phyloP scores from a whole-genome alignment of 2,797 vertebrate genomes.

The Lemur catta region DNA sequence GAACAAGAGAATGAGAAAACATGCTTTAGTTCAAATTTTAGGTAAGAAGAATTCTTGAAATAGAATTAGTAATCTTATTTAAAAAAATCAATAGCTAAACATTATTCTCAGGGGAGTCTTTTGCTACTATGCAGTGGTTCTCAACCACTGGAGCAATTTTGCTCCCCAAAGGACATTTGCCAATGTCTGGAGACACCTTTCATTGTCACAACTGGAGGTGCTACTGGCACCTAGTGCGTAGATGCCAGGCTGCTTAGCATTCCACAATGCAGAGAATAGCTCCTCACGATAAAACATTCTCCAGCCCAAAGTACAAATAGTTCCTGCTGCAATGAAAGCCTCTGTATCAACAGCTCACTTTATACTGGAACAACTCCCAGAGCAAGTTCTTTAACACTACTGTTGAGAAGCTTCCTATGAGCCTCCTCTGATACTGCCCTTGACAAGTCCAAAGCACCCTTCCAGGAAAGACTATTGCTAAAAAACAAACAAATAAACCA shows the following conservation, averaged over 20 bases:
- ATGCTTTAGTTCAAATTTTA: not conserved
- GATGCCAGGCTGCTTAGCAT: not conserved
- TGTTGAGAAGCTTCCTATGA: not conserved
- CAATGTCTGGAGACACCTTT: not conserved
- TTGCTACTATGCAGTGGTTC: not conserved
- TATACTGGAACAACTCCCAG: not conserved
- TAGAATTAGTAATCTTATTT: not conserved
- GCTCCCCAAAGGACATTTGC: not conserved
- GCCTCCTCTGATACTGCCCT: not conserved
- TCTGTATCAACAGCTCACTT: not conserved
- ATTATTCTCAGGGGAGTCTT: not conserved
- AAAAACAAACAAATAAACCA: not conserved
- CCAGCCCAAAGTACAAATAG: not conserved
- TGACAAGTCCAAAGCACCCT: not conserved
- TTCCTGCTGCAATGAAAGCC: not conserved
- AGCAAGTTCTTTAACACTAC: not conserved
- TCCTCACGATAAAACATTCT: not conserved
- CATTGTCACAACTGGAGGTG: not conserved
- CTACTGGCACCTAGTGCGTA: not conserved
- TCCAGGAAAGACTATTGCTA: not conserved
- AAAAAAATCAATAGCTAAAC: not conserved
- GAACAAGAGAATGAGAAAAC: constrained; percentile 27
- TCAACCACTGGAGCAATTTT: not conserved
- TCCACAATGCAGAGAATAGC: not conserved
- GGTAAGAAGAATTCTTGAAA: not conserved